Conservation (phyloP, 2,113 vertebrate genomes). For the Nansenia antarctica region DNA sequence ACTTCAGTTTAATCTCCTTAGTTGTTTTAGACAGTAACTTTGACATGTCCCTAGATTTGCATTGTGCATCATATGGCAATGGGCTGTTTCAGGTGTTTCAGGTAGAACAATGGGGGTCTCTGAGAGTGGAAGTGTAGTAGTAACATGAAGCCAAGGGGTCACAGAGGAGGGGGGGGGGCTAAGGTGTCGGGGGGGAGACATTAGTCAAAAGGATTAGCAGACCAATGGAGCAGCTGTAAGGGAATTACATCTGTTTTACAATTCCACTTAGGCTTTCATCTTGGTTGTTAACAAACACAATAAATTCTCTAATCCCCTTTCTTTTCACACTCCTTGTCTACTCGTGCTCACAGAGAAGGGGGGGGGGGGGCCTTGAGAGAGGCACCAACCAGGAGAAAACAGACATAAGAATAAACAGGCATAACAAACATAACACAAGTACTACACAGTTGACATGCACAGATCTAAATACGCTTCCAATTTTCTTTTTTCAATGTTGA, state of each 20-base stretch:
- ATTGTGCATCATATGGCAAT: conserved; percentile 56
- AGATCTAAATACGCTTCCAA: not conserved
- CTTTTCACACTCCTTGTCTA: conserved; percentile 56
- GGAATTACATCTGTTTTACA: conserved; percentile 81
- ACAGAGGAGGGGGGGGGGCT: conserved; percentile 43
- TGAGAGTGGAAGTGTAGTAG: conserved; percentile 58
- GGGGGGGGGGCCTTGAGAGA: not conserved
- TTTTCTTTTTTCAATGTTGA: not conserved
- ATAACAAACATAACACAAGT: not conserved
- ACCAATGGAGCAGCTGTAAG: conserved; percentile 76
- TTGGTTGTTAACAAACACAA: conserved; percentile 76
- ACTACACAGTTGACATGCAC: not conserved
- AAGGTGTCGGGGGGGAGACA: conserved; percentile 33
- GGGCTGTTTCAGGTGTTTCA: conserved; percentile 32
- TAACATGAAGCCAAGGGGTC: conserved; percentile 65
- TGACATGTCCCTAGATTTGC: conserved; percentile 65
- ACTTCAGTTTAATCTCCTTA: too few species aligned
- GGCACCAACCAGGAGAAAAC: not conserved
- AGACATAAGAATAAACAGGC: not conserved
- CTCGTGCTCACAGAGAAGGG: conserved; percentile 20
- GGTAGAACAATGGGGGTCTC: conserved; percentile 61
- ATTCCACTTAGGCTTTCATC: conserved; percentile 76
- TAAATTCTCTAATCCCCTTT: conserved; percentile 71
- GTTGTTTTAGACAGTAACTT: conserved; percentile 40
- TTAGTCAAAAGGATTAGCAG: conserved; percentile 79